Base-by-base conservation (phyloP, 1,140 invertebrate species). In the Anastatus disparis region DNA sequence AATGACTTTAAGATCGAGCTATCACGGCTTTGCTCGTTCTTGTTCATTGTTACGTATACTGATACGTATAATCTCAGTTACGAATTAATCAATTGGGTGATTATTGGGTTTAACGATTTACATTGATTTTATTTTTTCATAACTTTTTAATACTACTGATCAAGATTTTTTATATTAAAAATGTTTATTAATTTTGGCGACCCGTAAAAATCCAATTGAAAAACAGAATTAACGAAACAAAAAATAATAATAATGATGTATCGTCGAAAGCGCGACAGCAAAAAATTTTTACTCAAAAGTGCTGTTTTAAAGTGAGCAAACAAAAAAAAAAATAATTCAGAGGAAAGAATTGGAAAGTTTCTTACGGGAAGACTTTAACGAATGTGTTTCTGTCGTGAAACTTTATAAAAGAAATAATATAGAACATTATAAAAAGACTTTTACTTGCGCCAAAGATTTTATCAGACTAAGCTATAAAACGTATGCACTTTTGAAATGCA, bases 291-390 rank as follows among this genome's bases (percentile, higher is more conserved):
- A 58, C 55, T 58, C 20, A 3, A 38, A 9, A 38, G 15, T 55
- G 27, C 31, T 17, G 9, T n/a, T 55, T 27, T 3, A 8, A 52
- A 55, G 29, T 17, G 17, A 55, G n/a, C 29, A 17, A 55, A 31
- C n/a, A n/a, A 22, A 56, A 38, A 12, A n/a, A 12, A 6, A 12
- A 35, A 56, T 9, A 55, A 31, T 20, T n/a, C n/a, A n/a, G n/a
- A n/a, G n/a, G n/a, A n/a, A n/a, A n/a, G n/a, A 55, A 38, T 22
- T 38, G n/a, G 27, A 38, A 56, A 38, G 53, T 56, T 56, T 56
- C 17, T 35, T 13, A 20, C 8, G 15, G 35, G 15, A 56, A 38
- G 52, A 55, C 52, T 55, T 20, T 9, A 31, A 2, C 1, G 13
- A 4, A 53, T n/a, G n/a, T n/a, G n/a, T 4, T 56, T 38, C 1